Percentiles rank a stretch among this genome's conserved stretches.
These are phyloP conservation scores for Rhagium mordax DNA, from an alignment of 2,888 invertebrate species.

Conservation along the genomic window DNA sequence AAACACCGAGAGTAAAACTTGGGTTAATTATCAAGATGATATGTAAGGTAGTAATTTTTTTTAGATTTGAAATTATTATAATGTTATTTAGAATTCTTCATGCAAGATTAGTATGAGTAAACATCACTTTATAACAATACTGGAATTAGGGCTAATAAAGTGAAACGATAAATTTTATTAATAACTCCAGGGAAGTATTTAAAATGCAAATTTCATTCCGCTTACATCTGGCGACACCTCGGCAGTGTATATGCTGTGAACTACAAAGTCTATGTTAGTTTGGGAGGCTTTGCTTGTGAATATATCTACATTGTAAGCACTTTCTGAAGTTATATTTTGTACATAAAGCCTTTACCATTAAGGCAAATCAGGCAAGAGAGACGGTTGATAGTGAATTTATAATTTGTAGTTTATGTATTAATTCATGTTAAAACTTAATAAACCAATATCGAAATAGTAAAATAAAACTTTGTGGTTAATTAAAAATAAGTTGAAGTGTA, in stretches of 20 bases:
- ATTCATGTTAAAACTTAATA: too few relatives aligned
- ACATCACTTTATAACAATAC: constrained; percentile 3
- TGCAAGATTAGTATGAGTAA: neutral
- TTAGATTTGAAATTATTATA: too few relatives aligned
- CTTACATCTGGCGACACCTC: constrained; percentile 41
- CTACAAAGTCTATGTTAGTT: constrained; percentile 34
- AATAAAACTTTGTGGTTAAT: too few relatives aligned
- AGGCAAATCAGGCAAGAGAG: neutral
- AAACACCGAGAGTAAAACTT: too few relatives aligned
- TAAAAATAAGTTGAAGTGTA: too few relatives aligned
- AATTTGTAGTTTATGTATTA: neutral
- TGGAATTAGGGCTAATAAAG: constrained; percentile 12
- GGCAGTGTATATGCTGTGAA: constrained; percentile 22
- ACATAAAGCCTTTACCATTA: neutral
- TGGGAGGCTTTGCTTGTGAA: constrained; percentile 4
- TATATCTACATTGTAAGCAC: constrained; percentile 11
- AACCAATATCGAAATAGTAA: too few relatives aligned
- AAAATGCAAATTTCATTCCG: constrained; percentile 46
- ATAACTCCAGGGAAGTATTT: constrained; percentile 38
- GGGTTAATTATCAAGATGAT: too few relatives aligned
- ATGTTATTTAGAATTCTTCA: too few relatives aligned
- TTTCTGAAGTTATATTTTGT: constrained; percentile 1
- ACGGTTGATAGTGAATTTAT: neutral
- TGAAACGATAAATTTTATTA: constrained; percentile 36
- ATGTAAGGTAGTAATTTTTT: too few relatives aligned